These are phyloP conservation scores for Chaetodon trifasciatus DNA, from an alignment of 2,797 vertebrate species.

Conservation along the genomic window DNA sequence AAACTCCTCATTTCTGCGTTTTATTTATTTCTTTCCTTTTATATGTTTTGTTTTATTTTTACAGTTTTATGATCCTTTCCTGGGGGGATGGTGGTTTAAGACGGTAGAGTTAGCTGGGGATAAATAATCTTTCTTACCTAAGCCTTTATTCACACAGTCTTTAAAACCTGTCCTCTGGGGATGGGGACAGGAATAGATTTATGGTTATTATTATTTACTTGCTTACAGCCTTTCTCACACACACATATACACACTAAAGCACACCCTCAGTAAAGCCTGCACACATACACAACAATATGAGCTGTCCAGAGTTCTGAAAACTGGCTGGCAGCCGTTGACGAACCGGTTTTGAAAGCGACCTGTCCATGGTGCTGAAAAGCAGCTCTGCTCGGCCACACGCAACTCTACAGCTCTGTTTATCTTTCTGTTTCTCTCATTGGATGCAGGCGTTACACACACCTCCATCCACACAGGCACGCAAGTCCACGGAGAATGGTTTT, in stretches of 20 bases:
- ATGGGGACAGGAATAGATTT: slow-evolving; percentile 70
- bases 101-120: slow-evolving; percentile 70
- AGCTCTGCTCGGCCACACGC: background rate
- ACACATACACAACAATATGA: slow-evolving; percentile 15
- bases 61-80: slow-evolving; percentile 56
- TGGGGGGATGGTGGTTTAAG: slow-evolving; percentile 52
- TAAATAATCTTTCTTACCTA: slow-evolving; percentile 83
- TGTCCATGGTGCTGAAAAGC: slow-evolving; percentile 74
- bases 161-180: slow-evolving; percentile 76
- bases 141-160: slow-evolving; percentile 82
- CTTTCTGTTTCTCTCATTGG: slow-evolving; percentile 30
- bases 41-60: slow-evolving; percentile 13
- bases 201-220: slow-evolving; percentile 78
- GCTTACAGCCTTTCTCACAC: slow-evolving; percentile 31
- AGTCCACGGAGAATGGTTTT: slow-evolving; percentile 62
- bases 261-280: slow-evolving; percentile 7
- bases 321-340: slow-evolving; percentile 6
- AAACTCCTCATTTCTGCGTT: slow-evolving; percentile 12
- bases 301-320: slow-evolving; percentile 69
- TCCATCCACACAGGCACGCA: slow-evolving; percentile 42
- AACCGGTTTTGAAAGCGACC: slow-evolving; percentile 29
- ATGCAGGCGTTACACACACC: slow-evolving; percentile 47
- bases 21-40: slow-evolving; percentile 13
- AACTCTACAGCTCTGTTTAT: slow-evolving; percentile 37
- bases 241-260: background rate